Base-by-base conservation (phyloP, 2,113 vertebrate species). In the Pelobates fuscus region DNA sequence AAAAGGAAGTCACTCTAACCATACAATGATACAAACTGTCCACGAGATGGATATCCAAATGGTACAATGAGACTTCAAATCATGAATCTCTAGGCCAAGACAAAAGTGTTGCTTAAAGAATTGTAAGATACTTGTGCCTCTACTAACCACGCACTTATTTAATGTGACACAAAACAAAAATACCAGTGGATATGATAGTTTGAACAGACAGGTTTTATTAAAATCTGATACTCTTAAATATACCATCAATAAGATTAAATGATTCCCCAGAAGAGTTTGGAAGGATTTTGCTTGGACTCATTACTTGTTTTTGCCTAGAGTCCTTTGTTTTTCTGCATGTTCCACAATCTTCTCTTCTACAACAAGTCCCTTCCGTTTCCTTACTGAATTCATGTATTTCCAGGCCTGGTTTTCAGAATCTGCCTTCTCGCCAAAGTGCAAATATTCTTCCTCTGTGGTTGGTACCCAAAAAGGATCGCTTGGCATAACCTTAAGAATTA, bases 361-460 rank as follows among this genome's bases (percentile, higher is more conserved):
- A 1, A 91, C 93, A 0, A 99, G 94, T 5, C 97, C 97, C 82
- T 99, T 99, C 2, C 97, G 91, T 69, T 92, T 94, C 0, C 96
- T 93, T 20, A 98, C 95, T 0, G 89, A 92, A 0, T 96, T 96
- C 94, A 95, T 92, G 89, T 98, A 98, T 84, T 98, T 98, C 37
- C 95, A 92, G 20, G 96, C 91, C 89, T 95, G 96, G 85, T 95
- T 98, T 79, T 89, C 92, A 0, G 94, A 95, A 81, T 99, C 97
- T 0, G 97, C 97, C 81, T 98, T 99, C 77, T 98, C 97, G 43
- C 97, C 97, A 14, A 98, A 99, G 86, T 98, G 97, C 81, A 98
- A 82, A 81, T 99, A 99, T 18, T 99, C 97, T 71, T 99, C 97
- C 66, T 98, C 97, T 0, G 97, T 99, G 67, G 97, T 98, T 0